Conservation (phyloP, 1,140 invertebrate species). For the Scylla paramamosain region DNA sequence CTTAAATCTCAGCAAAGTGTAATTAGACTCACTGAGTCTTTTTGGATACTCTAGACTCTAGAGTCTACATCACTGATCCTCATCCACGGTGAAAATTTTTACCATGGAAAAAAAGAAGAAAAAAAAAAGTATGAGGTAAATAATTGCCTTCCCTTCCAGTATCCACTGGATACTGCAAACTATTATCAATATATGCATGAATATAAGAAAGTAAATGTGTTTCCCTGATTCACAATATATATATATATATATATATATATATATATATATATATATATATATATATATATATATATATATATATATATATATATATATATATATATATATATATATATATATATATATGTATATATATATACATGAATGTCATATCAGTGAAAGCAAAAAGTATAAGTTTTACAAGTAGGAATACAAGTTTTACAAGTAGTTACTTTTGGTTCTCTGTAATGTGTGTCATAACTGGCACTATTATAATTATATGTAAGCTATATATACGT, state of each 20-base stretch:
- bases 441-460: no score
- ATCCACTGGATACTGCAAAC: not conserved
- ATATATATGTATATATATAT: not conserved
- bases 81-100: not conserved
- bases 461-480: no score
- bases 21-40: no score
- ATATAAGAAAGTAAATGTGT: conserved; percentile 28
- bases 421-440: no score
- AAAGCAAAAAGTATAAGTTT: no score
- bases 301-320: conserved; percentile 27
- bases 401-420: no score
- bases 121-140: not conserved
- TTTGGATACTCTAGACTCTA: no score
- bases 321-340: conserved; percentile 52
- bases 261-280: conserved; percentile 57
- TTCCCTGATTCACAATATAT: conserved; percentile 54
- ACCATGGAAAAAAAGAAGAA: not conserved
- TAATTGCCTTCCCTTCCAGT: not conserved
- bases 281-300: conserved; percentile 18
- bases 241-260: conserved; percentile 67
- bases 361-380: no score
- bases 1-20: no score
- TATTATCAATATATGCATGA: not conserved
- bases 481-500: no score
- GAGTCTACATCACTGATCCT: no score